Conservation (phyloP, 2,797 vertebrate species). For the Sciurus carolinensis region DNA sequence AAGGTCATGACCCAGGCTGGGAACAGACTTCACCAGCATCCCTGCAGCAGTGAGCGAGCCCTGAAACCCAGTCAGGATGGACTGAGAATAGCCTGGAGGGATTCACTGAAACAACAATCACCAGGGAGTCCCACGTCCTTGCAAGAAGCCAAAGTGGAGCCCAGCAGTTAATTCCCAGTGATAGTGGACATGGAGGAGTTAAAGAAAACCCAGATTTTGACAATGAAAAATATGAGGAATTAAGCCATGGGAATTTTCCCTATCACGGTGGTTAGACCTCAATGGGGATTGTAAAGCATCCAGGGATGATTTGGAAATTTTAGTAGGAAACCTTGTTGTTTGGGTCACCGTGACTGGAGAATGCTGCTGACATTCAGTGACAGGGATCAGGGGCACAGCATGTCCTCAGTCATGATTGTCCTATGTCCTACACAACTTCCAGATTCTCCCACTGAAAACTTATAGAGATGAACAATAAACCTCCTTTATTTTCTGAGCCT, state of each 20-base stretch:
- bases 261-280: not conserved
- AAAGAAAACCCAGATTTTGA: constrained; percentile 12
- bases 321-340: not conserved
- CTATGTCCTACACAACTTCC: not conserved
- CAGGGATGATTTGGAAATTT: constrained; percentile 11
- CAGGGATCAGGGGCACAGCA: not conserved
- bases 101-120: not conserved
- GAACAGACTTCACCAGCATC: not conserved
- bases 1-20: not conserved
- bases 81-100: not conserved
- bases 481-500: not conserved
- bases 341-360: not conserved
- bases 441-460: not conserved
- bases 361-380: not conserved
- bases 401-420: not conserved
- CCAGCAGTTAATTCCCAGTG: not conserved
- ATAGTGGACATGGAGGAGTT: not conserved
- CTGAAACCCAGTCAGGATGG: not conserved
- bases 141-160: not conserved
- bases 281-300: not conserved
- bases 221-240: not conserved
- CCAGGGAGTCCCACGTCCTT: not conserved
- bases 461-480: not conserved
- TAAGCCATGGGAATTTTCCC: not conserved
- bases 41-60: not conserved